Evolutionary conservation across 1,140 invertebrate species (phyloP).

Genomic region (Drosophila watanabei): DNA sequence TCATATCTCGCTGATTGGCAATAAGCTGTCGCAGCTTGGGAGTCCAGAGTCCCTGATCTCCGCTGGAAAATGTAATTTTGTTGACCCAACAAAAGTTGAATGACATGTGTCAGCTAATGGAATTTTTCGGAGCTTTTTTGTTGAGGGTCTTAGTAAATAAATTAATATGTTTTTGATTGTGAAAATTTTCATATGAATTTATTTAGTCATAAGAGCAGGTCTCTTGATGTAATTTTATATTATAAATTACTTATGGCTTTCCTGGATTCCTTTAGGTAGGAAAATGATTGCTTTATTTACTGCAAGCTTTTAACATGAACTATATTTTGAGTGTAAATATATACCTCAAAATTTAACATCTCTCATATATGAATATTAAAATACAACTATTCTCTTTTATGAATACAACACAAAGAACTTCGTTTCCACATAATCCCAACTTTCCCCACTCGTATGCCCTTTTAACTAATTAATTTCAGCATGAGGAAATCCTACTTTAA

Average conservation of each 20-base stretch:
- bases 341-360: neutral
- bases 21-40: slow-evolving; percentile 17
- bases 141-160: neutral
- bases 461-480: slow-evolving; percentile 15
- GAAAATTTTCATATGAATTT: neutral
- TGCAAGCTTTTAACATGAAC: neutral
- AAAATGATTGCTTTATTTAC: neutral
- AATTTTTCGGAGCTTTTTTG: neutral
- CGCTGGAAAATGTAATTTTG: slow-evolving; percentile 3
- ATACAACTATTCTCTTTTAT: no score
- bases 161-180: no score
- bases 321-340: neutral
- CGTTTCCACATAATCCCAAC: neutral
- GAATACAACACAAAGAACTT: neutral
- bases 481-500: neutral
- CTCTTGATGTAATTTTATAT: neutral
- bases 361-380: neutral
- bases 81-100: slow-evolving; percentile 35
- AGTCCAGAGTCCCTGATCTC: neutral
- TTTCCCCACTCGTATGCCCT: neutral
- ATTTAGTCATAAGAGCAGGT: neutral
- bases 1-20: slow-evolving; percentile 57
- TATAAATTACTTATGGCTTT: neutral
- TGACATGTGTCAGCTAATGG: slow-evolving; percentile 20
- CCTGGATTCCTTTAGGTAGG: no score